Percentiles rank a stretch among this genome's conserved stretches.
Evolutionary conservation across 2,113 vertebrate species (phyloP).

Genomic region (Atlantisia rogersi): DNA sequence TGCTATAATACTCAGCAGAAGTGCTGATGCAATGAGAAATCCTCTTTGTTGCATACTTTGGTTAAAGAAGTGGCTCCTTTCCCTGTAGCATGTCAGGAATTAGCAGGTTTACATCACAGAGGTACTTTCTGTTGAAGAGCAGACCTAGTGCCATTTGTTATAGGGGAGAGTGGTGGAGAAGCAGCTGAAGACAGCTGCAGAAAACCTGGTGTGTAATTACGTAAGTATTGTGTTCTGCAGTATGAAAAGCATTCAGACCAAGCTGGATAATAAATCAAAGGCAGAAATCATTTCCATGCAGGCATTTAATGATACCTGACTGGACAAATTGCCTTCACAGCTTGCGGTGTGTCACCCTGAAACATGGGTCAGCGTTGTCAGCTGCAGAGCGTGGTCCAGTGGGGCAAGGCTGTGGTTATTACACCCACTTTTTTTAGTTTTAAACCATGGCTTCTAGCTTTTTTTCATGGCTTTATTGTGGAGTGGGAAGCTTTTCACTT

Average conservation of each 20-base stretch:
- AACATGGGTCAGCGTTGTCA: neutral
- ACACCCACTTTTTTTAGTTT: neutral
- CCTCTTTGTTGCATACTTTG: neutral
- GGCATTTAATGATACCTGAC: neutral
- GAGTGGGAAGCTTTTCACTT: neutral
- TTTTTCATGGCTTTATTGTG: neutral
- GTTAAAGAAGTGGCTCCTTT: neutral
- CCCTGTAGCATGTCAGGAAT: neutral
- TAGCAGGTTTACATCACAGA: neutral
- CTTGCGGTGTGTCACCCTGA: neutral
- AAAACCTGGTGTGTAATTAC: neutral
- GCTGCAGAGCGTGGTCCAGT: neutral
- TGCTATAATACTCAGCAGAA: accelerated
- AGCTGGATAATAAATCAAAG: neutral
- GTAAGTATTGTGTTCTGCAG: neutral
- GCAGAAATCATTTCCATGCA: neutral
- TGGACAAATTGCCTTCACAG: neutral
- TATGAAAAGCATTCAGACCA: neutral
- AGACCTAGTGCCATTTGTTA: neutral
- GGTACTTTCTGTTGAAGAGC: neutral
- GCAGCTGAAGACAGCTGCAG: neutral
- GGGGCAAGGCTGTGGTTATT: neutral
- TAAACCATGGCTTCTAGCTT: neutral
- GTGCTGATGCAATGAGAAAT: neutral
- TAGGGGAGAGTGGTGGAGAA: neutral